Conservation (phyloP, 2,113 vertebrate species). For the Tursiops truncatus region DNA sequence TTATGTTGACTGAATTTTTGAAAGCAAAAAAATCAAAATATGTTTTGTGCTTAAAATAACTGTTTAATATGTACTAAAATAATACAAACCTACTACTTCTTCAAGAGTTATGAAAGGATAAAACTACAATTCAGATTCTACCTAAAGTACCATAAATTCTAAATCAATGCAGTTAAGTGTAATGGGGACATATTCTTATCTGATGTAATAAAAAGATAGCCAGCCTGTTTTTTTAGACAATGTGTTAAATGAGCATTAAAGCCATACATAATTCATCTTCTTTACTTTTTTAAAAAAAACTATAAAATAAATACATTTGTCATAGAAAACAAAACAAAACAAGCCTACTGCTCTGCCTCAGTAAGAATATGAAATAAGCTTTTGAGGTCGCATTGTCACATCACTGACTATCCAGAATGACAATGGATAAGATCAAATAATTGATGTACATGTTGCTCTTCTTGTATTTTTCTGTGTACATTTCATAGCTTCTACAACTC, state of each 20-base stretch:
- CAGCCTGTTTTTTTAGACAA: neutral
- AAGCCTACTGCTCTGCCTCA: neutral
- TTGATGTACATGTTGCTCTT: neutral
- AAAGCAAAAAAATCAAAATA: neutral
- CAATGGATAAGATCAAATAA: neutral
- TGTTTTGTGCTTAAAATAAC: neutral
- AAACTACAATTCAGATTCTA: neutral
- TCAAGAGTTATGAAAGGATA: neutral
- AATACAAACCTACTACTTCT: neutral
- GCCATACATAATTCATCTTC: neutral
- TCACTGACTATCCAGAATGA: neutral
- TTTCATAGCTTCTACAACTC: neutral
- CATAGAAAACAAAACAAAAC: neutral
- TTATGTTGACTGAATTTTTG: neutral
- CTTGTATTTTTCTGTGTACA: slow-evolving; percentile 3
- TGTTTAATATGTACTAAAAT: neutral
- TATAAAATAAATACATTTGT: neutral
- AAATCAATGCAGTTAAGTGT: neutral
- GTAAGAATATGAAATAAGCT: neutral
- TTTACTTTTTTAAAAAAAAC: neutral
- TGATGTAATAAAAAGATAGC: neutral
- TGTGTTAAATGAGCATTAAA: neutral
- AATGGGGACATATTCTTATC: neutral
- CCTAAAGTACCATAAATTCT: neutral
- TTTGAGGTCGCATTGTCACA: neutral